Percentiles rank a stretch among this genome's conserved stretches.
phyloP scores from a whole-genome alignment of 2,888 invertebrate genomes.

The Thereva nobilitata region DNA sequence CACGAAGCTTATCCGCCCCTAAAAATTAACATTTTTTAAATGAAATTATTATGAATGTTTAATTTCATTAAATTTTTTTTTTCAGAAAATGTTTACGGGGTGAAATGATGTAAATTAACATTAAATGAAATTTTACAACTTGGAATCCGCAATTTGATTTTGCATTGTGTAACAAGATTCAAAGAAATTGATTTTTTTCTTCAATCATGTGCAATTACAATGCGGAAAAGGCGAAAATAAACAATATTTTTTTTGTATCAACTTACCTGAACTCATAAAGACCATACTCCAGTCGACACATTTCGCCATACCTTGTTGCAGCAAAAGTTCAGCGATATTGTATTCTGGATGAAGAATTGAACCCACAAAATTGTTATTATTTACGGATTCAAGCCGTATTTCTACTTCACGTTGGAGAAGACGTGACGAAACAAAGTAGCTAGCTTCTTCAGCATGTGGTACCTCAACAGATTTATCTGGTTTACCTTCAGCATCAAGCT shows the following conservation, averaged over 20 bases:
- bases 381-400: constrained; percentile 87
- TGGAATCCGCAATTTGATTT: constrained; percentile 47
- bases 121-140: constrained; percentile 48
- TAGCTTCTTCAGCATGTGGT: constrained; percentile 86
- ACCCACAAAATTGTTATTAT: constrained; percentile 92
- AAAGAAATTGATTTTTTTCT: constrained; percentile 12
- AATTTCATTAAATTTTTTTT: constrained; percentile 18
- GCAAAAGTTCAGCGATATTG: constrained; percentile 91
- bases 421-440: constrained; percentile 88
- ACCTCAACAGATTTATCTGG: constrained; percentile 69
- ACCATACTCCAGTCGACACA: constrained; percentile 94
- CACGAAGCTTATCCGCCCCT: constrained; percentile 80
- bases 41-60: not conserved
- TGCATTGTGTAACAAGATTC: constrained; percentile 39
- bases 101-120: constrained; percentile 54
- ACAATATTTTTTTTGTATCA: not conserved
- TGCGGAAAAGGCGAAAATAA: constrained; percentile 17
- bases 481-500: constrained; percentile 73
- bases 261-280: constrained; percentile 69
- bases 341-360: constrained; percentile 88
- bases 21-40: not conserved
- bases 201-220: constrained; percentile 36
- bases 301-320: constrained; percentile 89
- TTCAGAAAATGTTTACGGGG: constrained; percentile 44
- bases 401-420: constrained; percentile 90